Evolutionary conservation across 53 echinoderm and acorn worm genomes (phyloP).

Genomic region (Echinometra lucunter): DNA sequence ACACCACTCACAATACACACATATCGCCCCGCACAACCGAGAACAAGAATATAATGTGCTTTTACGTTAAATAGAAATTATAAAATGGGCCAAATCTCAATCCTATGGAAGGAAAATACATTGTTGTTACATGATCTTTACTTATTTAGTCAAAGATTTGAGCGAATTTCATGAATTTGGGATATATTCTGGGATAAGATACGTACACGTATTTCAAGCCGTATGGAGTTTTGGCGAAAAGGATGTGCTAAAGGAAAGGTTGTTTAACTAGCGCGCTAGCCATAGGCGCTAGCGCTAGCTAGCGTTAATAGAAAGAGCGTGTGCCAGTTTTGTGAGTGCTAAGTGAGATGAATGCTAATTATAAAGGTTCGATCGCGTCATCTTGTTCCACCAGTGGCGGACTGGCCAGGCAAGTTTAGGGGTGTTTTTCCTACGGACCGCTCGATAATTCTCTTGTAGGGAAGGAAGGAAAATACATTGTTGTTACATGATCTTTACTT

Average conservation of each 20-base stretch:
- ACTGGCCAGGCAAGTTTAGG: too few relatives aligned
- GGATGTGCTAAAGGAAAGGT: neutral
- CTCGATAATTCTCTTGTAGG: too few relatives aligned
- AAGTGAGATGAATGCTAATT: neutral
- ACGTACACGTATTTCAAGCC: constrained; percentile 36
- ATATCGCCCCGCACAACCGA: neutral
- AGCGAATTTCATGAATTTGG: neutral
- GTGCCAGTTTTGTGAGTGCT: neutral
- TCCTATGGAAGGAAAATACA: neutral
- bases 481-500: neutral
- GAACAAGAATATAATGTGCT: neutral
- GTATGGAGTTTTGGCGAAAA: constrained; percentile 44
- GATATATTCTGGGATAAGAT: neutral
- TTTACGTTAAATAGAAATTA: neutral
- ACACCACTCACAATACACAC: neutral
- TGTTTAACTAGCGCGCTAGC: neutral
- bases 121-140: neutral
- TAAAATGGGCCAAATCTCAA: neutral
- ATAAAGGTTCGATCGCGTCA: too few relatives aligned
- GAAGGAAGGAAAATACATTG: neutral
- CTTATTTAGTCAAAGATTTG: neutral
- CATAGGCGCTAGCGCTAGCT: neutral
- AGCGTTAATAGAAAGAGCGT: neutral
- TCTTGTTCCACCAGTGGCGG: too few relatives aligned
- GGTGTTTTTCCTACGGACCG: too few relatives aligned